These are phyloP conservation scores for Fukomys damarensis DNA, from an alignment of 2,113 vertebrate species.

Conservation along the genomic window DNA sequence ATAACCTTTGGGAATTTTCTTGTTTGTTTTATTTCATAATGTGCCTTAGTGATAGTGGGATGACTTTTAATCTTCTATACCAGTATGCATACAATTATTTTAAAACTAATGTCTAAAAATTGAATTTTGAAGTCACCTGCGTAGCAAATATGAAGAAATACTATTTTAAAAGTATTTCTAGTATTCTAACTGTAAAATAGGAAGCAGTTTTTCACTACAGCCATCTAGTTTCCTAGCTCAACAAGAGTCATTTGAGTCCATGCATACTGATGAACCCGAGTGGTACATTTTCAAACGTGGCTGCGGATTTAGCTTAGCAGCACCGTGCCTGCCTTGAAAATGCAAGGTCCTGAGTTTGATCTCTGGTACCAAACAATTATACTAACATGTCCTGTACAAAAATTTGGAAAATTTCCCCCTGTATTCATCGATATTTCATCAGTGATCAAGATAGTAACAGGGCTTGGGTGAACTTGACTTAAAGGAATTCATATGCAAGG, in stretches of 20 bases:
- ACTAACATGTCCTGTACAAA: slow-evolving; percentile 66
- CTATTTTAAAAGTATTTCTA: slow-evolving; percentile 81
- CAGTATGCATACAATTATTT: slow-evolving; percentile 27
- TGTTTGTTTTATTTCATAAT: slow-evolving; percentile 7
- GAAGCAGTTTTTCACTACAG: slow-evolving; percentile 63
- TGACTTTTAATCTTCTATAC: slow-evolving; percentile 49
- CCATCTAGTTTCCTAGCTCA: slow-evolving; percentile 68
- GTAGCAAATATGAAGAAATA: slow-evolving; percentile 74
- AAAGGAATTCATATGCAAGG: slow-evolving; percentile 75
- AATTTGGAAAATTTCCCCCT: slow-evolving; percentile 69
- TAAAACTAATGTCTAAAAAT: slow-evolving; percentile 15
- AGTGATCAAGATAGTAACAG: slow-evolving; percentile 73
- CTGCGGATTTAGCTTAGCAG: too few species aligned
- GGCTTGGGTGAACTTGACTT: slow-evolving; percentile 71
- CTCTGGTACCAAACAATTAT: neutral
- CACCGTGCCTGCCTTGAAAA: too few species aligned
- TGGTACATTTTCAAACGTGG: slow-evolving; percentile 69
- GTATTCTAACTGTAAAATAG: slow-evolving; percentile 80
- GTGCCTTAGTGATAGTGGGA: neutral
- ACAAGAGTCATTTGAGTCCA: slow-evolving; percentile 69
- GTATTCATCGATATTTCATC: slow-evolving; percentile 70
- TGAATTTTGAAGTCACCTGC: slow-evolving; percentile 59
- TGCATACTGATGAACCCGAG: slow-evolving; percentile 73
- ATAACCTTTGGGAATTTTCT: neutral
- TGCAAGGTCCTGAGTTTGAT: too few species aligned